These are phyloP conservation scores for Drosophila anceps DNA, from an alignment of 2,888 invertebrate species.

Conservation along the genomic window DNA sequence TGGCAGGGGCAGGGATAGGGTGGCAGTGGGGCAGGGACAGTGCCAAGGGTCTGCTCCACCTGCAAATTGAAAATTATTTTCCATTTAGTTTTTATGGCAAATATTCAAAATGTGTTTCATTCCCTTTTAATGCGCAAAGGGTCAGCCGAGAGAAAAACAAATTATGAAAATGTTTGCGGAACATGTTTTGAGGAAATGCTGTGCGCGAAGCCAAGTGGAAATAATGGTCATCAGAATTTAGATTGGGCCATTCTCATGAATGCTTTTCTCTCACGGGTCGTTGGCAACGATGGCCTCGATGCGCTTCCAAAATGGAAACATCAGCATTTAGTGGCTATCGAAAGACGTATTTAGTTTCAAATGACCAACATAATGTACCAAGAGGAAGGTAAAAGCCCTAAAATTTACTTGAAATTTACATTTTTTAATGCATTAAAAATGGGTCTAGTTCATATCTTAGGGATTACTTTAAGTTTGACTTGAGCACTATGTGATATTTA, in stretches of 20 bases:
- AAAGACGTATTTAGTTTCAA: conserved; percentile 21
- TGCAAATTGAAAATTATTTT: conserved; percentile 65
- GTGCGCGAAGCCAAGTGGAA: conserved; percentile 28
- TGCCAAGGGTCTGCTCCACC: conserved; percentile 25
- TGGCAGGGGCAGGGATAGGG: background rate
- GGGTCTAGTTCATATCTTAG: background rate
- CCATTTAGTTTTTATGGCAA: conserved; percentile 53
- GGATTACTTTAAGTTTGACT: background rate
- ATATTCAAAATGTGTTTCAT: conserved; percentile 38
- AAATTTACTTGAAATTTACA: background rate
- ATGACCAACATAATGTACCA: background rate
- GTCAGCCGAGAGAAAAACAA: conserved; percentile 34
- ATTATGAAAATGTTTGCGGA: conserved; percentile 50
- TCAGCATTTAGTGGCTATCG: conserved; percentile 12
- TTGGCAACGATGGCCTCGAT: conserved; percentile 10
- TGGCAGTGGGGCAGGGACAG: too few species aligned
- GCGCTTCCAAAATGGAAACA: conserved; percentile 7
- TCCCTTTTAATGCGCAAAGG: conserved; percentile 29
- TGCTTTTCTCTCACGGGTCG: conserved; percentile 29
- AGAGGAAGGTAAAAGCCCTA: background rate
- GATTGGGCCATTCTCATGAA: conserved; percentile 47
- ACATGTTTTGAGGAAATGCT: conserved; percentile 34
- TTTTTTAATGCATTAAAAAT: background rate
- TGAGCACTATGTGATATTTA: too few species aligned
- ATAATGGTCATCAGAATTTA: conserved; percentile 58